Evolutionary conservation across 2,113 vertebrate genomes (phyloP).

Genomic region (Fregetta grallaria): DNA sequence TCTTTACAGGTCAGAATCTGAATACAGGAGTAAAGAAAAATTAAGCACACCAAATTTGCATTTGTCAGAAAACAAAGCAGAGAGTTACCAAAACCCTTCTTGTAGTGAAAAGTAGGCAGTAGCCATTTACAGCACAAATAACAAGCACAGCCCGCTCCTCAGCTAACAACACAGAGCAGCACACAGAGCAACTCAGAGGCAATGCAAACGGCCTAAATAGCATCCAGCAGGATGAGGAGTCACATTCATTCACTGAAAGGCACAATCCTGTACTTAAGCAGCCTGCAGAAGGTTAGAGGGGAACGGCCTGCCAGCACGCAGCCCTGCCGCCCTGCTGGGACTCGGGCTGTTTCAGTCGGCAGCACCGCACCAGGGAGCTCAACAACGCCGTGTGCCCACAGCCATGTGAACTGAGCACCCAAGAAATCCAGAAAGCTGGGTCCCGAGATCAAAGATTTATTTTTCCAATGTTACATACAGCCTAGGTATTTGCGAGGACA

Average conservation of each 20-base stretch:
- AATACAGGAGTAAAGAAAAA: background rate
- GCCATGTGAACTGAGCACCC: fast-evolving
- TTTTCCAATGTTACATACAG: background rate
- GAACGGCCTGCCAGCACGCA: background rate
- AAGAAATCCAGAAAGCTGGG: background rate
- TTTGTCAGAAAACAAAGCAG: background rate
- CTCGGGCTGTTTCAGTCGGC: background rate
- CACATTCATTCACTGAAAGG: background rate
- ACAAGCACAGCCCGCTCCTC: background rate
- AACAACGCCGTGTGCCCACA: background rate
- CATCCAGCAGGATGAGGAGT: background rate
- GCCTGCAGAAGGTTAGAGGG: background rate
- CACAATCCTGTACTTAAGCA: background rate
- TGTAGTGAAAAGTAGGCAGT: background rate
- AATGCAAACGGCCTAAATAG: background rate
- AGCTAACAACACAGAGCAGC: background rate
- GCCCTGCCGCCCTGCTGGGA: background rate
- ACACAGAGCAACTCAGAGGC: background rate
- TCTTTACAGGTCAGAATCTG: background rate
- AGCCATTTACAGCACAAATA: background rate
- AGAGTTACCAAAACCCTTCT: background rate
- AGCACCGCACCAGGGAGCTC: background rate
- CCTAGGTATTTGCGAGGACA: background rate
- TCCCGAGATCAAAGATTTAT: background rate
- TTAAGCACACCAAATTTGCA: background rate